Evolutionary conservation across 2,888 invertebrate species (phyloP), one percentile per base, ranked within the genome.

Genomic region (Cremastobaeus sp.): DNA sequence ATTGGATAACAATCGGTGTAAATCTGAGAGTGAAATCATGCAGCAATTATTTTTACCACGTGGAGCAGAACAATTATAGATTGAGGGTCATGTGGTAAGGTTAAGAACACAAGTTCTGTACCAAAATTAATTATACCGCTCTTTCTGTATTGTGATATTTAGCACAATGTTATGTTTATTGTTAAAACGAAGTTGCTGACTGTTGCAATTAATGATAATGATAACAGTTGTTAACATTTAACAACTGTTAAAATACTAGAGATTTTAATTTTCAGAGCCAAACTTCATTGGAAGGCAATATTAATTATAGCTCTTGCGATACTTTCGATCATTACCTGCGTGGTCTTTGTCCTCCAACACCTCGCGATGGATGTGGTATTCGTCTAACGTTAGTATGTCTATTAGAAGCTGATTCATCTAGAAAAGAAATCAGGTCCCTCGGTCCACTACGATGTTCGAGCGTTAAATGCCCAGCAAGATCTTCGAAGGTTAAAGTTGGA

Each of bases 401-500:
- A 84, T 92, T 93, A 81, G 93, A 92, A 83, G 94, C 92, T 74
- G 96, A 96, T 88, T 97, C 97, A 89, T 97, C 97, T 85, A 96
- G 89, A 92, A 96, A 96, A 82, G 95, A 95, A 88, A 96, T 97
- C 85, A 97, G 92, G 91, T 97, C 97, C 88, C 97, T 91, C 81
- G 94, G 93, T 84, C 94, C 94, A 85, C 92, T 93, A 84, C 96
- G 93, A 90, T 99, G 99, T 88, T 98, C 98, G 81, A 97, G 89
- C 74, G 96, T 95, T 85, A 99, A 92, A 91, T 99, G 99, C 83
- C 96, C 95, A 79, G 96, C 95, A 90, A 99, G 96, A 90, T 99
- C 98, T 90, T 98, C 98, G 77, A 98, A 98, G 89, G 98, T 96
- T 87, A 97, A 93, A 90, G 98, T 98, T 74, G 98, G 98, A 88